Percentiles rank a stretch among this genome's conserved stretches.
These are phyloP conservation scores for Callipepla squamata DNA, from an alignment of 2,113 vertebrate genomes.

Conservation along the genomic window DNA sequence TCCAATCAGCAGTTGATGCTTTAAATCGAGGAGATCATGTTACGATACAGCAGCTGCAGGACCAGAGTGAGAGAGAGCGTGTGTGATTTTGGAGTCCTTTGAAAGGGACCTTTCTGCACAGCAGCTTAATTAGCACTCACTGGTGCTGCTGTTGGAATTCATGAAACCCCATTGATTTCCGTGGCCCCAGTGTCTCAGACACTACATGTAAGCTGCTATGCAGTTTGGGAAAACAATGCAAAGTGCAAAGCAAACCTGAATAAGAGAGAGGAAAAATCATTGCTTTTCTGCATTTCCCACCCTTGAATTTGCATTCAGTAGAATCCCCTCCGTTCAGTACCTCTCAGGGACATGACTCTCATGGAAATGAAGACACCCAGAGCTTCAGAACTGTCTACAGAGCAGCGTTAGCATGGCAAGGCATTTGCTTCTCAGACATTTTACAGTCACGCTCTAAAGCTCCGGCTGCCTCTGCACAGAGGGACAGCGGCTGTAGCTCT, in stretches of 20 bases:
- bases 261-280: neutral
- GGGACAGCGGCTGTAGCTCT: neutral
- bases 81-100: slow-evolving; percentile 26
- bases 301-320: slow-evolving; percentile 10
- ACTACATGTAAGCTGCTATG: slow-evolving; percentile 68
- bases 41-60: neutral
- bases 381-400: slow-evolving; percentile 27
- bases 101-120: slow-evolving; percentile 17
- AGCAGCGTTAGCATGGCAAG: slow-evolving; percentile 11
- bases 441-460: neutral
- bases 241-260: slow-evolving; percentile 27
- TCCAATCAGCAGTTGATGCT: slow-evolving; percentile 35
- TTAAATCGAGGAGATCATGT: neutral
- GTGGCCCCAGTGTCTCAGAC: slow-evolving; percentile 59
- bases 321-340: slow-evolving; percentile 30
- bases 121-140: slow-evolving; percentile 38
- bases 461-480: neutral
- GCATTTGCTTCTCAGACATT: slow-evolving; percentile 30
- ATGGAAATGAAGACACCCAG: slow-evolving; percentile 48
- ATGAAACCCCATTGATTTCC: slow-evolving; percentile 28
- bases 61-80: neutral
- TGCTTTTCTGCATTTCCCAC: slow-evolving; percentile 30
- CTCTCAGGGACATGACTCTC: slow-evolving; percentile 79
- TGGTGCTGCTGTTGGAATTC: slow-evolving; percentile 57
- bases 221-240: slow-evolving; percentile 63